Evolutionary conservation across 2,113 vertebrate genomes (phyloP).

Genomic region (Heteronetta atricapilla): DNA sequence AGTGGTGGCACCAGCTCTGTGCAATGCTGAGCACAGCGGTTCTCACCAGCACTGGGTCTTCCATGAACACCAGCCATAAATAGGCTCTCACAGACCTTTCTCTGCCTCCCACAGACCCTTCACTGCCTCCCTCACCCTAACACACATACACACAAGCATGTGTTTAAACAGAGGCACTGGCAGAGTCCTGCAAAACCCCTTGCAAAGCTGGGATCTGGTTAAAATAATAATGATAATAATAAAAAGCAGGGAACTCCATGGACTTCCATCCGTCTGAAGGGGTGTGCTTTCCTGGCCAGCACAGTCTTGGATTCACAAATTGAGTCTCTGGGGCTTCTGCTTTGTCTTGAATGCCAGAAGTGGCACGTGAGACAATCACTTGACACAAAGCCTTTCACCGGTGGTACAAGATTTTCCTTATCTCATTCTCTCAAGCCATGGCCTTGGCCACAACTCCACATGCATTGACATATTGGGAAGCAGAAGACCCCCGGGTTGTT

Average conservation of each 20-base stretch:
- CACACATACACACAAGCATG: not conserved
- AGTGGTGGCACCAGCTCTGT: not conserved
- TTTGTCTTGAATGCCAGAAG: not conserved
- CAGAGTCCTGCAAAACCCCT: not conserved
- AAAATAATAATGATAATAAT: not conserved
- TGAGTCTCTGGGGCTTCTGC: not conserved
- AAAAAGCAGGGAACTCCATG: not conserved
- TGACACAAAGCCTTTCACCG: not conserved
- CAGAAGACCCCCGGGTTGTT: not conserved
- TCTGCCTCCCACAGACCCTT: fast-evolving
- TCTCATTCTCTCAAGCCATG: not conserved
- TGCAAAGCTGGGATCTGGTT: not conserved
- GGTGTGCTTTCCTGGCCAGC: not conserved
- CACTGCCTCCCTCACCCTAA: not conserved
- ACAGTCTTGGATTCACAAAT: not conserved
- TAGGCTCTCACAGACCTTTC: fast-evolving
- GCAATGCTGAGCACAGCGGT: not conserved
- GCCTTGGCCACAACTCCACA: not conserved
- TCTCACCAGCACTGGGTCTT: fast-evolving
- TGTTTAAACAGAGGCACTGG: not conserved
- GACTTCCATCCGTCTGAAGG: not conserved
- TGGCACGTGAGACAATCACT: not conserved
- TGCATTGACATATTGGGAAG: not conserved
- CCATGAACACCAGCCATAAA: not conserved
- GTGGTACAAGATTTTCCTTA: not conserved